Conservation (phyloP, 2,797 vertebrate species). For the Phrynocephalus vlangalii region DNA sequence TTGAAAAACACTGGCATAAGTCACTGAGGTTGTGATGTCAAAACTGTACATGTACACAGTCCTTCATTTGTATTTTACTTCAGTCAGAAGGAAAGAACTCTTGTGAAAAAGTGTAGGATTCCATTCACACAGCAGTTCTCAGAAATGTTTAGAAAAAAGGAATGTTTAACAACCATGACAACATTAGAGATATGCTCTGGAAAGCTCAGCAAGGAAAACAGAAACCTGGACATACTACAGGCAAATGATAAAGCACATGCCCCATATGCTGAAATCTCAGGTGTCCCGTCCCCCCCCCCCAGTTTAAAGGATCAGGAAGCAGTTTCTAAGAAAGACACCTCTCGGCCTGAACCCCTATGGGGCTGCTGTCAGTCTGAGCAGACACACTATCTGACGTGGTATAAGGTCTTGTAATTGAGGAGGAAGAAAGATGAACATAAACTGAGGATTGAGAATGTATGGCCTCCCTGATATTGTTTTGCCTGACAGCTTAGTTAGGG, state of each 20-base stretch:
- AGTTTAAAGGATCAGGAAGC: not conserved
- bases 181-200: not conserved
- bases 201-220: not conserved
- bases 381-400: no score
- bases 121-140: not conserved
- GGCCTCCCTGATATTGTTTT: not conserved
- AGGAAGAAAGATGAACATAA: not conserved
- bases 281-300: not conserved
- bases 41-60: not conserved
- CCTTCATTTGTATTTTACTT: constrained; percentile 12
- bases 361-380: no score
- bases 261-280: not conserved
- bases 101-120: no score
- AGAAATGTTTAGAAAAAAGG: not conserved
- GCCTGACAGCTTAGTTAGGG: not conserved
- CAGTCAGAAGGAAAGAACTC: not conserved
- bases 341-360: not conserved
- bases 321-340: not conserved
- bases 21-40: rapidly evolving
- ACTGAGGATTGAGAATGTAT: not conserved
- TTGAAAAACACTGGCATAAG: no score
- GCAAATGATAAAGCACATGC: not conserved
- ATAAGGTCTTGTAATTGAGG: not conserved
- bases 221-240: not conserved
- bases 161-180: not conserved